Conservation (phyloP, 2,888 invertebrate genomes). For the Griposia aprilina region DNA sequence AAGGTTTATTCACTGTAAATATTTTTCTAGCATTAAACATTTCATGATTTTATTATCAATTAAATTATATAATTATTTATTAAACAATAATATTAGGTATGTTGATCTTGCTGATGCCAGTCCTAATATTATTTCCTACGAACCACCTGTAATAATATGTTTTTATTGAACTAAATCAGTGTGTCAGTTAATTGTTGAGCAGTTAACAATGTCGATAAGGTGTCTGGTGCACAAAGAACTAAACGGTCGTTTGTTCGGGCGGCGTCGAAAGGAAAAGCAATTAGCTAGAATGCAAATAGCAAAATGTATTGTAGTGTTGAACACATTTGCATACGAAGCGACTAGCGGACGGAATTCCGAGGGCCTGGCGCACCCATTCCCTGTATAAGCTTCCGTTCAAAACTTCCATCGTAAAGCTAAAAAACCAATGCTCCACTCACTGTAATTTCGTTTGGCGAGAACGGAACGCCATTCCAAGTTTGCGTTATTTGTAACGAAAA, state of each 20-base stretch:
- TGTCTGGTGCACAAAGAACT: slow-evolving; percentile 78
- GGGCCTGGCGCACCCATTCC: slow-evolving; percentile 72
- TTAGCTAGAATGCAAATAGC: slow-evolving; percentile 87
- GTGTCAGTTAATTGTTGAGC: slow-evolving; percentile 60
- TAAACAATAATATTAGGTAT: too few species aligned
- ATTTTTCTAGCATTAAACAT: background rate
- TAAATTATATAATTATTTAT: background rate
- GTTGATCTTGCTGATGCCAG: background rate
- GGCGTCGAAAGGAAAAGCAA: slow-evolving; percentile 87
- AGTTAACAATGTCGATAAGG: slow-evolving; percentile 77
- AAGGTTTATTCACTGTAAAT: background rate
- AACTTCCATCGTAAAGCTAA: slow-evolving; percentile 78
- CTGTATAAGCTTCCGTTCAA: slow-evolving; percentile 78
- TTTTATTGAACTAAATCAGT: slow-evolving; percentile 52
- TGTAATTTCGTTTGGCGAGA: slow-evolving; percentile 58
- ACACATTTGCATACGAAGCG: slow-evolving; percentile 87
- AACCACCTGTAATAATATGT: slow-evolving; percentile 13
- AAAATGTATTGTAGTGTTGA: slow-evolving; percentile 84
- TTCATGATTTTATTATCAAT: background rate
- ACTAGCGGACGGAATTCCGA: slow-evolving; percentile 76
- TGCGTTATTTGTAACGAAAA: slow-evolving; percentile 62
- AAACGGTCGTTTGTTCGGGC: slow-evolving; percentile 78
- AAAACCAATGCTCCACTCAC: slow-evolving; percentile 72
- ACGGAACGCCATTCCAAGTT: slow-evolving; percentile 56
- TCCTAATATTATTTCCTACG: background rate